Base-by-base conservation (phyloP, 1,140 invertebrate genomes). In the Cherax destructor region DNA sequence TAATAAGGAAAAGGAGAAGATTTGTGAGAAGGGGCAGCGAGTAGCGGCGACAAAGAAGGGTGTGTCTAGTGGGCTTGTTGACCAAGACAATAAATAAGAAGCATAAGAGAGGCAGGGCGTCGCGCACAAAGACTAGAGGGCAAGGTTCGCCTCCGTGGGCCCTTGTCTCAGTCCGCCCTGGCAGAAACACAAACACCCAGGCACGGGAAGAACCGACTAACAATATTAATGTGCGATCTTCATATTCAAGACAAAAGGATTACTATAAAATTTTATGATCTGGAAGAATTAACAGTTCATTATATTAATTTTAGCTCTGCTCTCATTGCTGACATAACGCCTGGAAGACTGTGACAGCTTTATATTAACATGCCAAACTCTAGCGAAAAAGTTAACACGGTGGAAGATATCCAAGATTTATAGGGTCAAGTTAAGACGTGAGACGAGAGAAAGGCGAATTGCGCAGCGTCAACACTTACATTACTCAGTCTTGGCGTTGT, bases 161-260 rank as follows among this genome's bases (percentile, higher is more conserved):
- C 69, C 6, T 74, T 74, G 69, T 74, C 24, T 21, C 69, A 11
- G 69, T 3, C n/a, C 69, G 69, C 7, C 69, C 9, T 9, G 69
- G n/a, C 69, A 30, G 69, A 24, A 74, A 30, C 65, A 21, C 65
- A 21, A 69, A 24, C n/a, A 74, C 16, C 61, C 7, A 30, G n/a
- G n/a, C 4, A 24, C 69, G 21, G 9, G 0, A n/a, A 74, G 16
- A 7, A 1, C 21, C 69, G 9, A 30, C n/a, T 74, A 30, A 74
- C 24, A 74, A 74, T 74, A 74, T 30, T 24, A 74, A 30, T 74
- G n/a, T 11, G 7, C 24, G 1, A 30, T 9, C 69, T 74, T 74
- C 69, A 41, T 74, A 74, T 74, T 74, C 69, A 30, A 74, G 24
- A 74, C 69, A 74, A 74, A 74, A 30, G 69, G 21, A 30, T 74